Percentiles rank a stretch among this genome's conserved stretches.
phyloP scores from a whole-genome alignment of 2,113 vertebrate genomes.

The Lasiurus borealis region DNA sequence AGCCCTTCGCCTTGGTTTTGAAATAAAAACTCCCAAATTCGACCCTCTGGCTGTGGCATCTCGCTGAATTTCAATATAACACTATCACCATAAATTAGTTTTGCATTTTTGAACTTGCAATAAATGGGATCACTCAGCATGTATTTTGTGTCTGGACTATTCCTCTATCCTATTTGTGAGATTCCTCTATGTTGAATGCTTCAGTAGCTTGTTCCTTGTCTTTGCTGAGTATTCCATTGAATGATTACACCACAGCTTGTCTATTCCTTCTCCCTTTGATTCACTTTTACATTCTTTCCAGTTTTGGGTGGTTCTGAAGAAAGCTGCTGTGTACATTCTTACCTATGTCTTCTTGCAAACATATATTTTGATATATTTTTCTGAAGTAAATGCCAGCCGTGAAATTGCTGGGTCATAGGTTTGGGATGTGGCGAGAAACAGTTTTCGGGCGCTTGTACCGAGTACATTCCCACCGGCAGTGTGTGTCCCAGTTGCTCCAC shows the following conservation, averaged over 20 bases:
- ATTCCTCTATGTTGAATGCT: too few relatives aligned
- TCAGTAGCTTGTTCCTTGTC: background rate
- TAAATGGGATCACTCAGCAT: background rate
- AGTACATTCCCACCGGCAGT: too few relatives aligned
- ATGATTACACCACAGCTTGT: background rate
- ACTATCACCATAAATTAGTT: background rate
- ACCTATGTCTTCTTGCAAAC: background rate
- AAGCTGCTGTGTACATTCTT: background rate
- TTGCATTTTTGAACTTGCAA: background rate
- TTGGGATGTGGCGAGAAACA: background rate
- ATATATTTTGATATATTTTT: background rate
- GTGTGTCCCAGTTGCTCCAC: fast-evolving
- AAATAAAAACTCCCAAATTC: too few relatives aligned
- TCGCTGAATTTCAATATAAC: too few relatives aligned
- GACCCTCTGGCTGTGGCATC: too few relatives aligned
- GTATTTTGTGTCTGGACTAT: background rate
- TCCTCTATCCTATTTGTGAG: background rate
- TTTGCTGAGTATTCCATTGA: background rate
- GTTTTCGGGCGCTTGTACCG: background rate
- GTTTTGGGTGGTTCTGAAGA: background rate
- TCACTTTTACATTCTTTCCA: background rate
- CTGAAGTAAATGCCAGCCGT: background rate
- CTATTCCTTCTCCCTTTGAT: background rate
- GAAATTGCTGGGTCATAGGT: background rate
- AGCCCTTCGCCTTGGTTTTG: too few relatives aligned